A percentile compares a stretch with the other conserved stretches of the same genome.
Conservation (phyloP, 2,113 vertebrate species). For the Corythaixoides concolor region DNA sequence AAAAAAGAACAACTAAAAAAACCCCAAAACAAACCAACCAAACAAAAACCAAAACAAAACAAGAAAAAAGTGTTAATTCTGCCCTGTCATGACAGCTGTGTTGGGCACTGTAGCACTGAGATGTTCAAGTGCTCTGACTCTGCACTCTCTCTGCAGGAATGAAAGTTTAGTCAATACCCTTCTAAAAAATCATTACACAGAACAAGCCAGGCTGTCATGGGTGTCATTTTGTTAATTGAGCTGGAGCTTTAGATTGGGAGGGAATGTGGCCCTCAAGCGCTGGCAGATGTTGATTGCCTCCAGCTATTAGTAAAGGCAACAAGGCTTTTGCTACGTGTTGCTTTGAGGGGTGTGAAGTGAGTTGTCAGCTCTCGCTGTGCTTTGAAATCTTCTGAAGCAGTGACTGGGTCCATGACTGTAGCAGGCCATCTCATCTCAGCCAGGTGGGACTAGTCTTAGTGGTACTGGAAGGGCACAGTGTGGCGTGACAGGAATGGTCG, state of each 20-base stretch:
- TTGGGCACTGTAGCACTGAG: fast-evolving
- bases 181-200: background rate
- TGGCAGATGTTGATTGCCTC: background rate
- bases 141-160: background rate
- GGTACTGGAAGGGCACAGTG: background rate
- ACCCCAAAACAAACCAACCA: no score
- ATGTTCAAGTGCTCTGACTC: background rate
- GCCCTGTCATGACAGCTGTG: background rate
- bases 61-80: background rate
- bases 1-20: background rate
- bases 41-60: no score
- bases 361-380: background rate
- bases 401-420: background rate
- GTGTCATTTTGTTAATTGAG: background rate
- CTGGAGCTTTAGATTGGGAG: background rate
- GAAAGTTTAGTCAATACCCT: background rate
- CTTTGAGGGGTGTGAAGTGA: background rate
- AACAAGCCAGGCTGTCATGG: background rate
- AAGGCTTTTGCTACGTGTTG: background rate
- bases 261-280: background rate
- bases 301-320: background rate
- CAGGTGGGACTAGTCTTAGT: background rate
- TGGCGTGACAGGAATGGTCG: background rate
- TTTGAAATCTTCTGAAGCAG: background rate
- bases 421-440: background rate